Conservation (phyloP, 2,888 invertebrate species). For the Venusia cambrica region DNA sequence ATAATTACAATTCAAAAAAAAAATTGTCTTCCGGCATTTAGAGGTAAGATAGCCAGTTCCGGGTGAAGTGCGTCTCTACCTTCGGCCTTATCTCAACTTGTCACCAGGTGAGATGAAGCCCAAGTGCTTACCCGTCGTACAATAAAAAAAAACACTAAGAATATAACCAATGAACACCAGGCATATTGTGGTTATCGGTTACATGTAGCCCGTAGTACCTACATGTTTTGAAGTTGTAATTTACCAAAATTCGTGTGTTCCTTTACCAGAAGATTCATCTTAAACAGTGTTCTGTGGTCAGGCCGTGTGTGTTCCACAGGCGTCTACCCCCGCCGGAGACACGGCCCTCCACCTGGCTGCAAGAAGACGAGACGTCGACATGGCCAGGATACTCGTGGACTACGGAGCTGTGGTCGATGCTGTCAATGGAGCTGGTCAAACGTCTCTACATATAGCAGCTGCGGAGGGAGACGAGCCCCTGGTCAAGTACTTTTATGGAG, state of each 20-base stretch:
- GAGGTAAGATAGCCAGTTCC: no score
- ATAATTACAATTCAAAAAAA: no score
- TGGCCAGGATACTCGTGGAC: conserved; percentile 95
- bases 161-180: no score
- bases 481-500: conserved; percentile 97
- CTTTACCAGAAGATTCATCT: conserved; percentile 1
- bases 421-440: conserved; percentile 96
- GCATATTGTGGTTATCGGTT: no score
- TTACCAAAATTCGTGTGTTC: not conserved
- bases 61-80: no score
- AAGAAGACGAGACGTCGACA: conserved; percentile 94
- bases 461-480: conserved; percentile 97
- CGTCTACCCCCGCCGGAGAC: conserved; percentile 92
- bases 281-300: conserved; percentile 13
- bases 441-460: conserved; percentile 96
- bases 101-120: no score
- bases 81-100: no score
- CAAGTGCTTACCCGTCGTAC: no score
- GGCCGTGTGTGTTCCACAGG: conserved; percentile 58
- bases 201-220: no score
- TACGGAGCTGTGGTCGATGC: conserved; percentile 95
- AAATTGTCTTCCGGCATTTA: no score
- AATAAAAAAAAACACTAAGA: no score
- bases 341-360: conserved; percentile 97
- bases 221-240: no score